Base-by-base conservation (phyloP, 2,113 vertebrate species). In the Upupa epops region DNA sequence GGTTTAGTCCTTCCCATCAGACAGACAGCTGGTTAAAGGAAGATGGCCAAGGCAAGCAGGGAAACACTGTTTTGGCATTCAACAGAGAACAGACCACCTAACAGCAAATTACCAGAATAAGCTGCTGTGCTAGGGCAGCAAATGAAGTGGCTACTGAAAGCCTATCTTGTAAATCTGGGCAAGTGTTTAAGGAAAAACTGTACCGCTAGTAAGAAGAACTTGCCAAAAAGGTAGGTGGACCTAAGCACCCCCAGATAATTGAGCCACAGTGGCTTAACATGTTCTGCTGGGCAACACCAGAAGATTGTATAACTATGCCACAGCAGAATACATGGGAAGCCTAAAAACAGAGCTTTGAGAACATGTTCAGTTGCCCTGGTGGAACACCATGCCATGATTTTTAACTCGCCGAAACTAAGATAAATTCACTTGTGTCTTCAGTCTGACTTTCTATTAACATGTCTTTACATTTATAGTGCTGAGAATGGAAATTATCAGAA, bases 21-120 rank as follows among this genome's bases (percentile, higher is more conserved):
- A 22, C 73, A 91, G 76, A 74, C 37, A 93, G 90, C 49, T 64
- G 86, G 80, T 77, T 89, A 82, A 75, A 86, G 80, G 74, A 92
- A 92, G n/a, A 83, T 29, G 15, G 83, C 86, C 89, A 95, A 58
- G 12, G 46, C 79, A 95, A 90, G 74, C 79, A 94, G 59, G 56
- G 42, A 88, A 93, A 48, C 25, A 18, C 51, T 52, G 90, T 82
- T 3, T 2, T 89, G 71, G 81, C 83, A 73, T 42, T 81, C 52
- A 31, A 9, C 60, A n/a, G 48, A 28, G 34, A 92, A 56, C 64
- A 88, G 83, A 88, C 76, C 95, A 92, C 83, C 71, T 81, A 88
- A 60, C 9, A 80, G 84, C 72, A 86, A 76, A 82, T 89, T 79
- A 88, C 83, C 68, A 66, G 80, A 90, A 89, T 54, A 79, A 69